Base-by-base conservation (phyloP, 2,888 invertebrate genomes). In the Xestia sexstrigata region DNA sequence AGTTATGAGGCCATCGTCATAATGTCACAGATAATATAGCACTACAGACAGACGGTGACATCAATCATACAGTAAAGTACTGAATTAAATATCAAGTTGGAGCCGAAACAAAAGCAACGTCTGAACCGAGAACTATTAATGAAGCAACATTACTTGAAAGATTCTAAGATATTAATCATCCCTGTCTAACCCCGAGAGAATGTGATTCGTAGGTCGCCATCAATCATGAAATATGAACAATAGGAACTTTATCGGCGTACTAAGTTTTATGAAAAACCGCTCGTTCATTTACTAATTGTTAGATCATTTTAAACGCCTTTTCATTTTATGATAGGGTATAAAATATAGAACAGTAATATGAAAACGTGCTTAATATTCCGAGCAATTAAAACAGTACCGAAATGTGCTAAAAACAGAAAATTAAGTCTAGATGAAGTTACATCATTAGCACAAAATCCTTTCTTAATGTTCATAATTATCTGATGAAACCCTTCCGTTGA, bases 161-260 rank as follows among this genome's bases (percentile, higher is more conserved):
- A 73, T 73, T 65, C 58, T 47, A 52, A 9, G 71, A 69, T 78
- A 85, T 87, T 85, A 81, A 87, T 85, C 74, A 85, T 78, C 47
- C 65, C 20, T 63, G 52, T 58, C 66, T 60, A 74, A n/a, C 58
- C 47, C 20, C 49, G 39, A 70, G 71, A 71, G 67, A 69, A 65
- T 52, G n/a, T 55, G 47, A 72, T 74, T 67, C 58, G 42, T 81
- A 58, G 15, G 39, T 52, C 35, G 17, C 52, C 42, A 83, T 83
- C 73, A 78, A 83, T 82, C 86, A 82, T 70, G 17, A 20, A 62
- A 49, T 62, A 71, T 55, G 71, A 82, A 85, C 70, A 75, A 75
- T 58, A 63, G 42, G 42, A 52, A 62, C 70, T 74, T 67, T 70
- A 74, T 81, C 26, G 17, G 26, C 26, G 11, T 35, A 62, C 23